Conservation (phyloP, 2,113 vertebrate genomes). For the Xenotilapia caudafasciata region DNA sequence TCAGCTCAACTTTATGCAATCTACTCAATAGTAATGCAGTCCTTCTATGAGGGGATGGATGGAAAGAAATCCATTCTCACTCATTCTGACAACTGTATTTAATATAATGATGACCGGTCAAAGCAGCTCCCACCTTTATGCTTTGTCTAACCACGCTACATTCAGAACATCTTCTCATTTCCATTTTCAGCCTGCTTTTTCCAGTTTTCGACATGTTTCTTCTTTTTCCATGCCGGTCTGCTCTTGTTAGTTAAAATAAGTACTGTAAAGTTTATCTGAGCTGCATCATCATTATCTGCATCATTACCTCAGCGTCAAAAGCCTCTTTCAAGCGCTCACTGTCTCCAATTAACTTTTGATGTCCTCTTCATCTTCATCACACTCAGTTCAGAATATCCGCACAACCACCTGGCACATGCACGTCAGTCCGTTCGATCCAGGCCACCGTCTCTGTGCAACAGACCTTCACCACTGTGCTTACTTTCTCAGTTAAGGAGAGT, state of each 20-base stretch:
- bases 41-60: neutral
- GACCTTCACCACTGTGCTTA: neutral
- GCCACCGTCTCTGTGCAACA: neutral
- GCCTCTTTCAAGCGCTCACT: neutral
- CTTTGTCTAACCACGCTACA: neutral
- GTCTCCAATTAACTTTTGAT: neutral
- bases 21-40: neutral
- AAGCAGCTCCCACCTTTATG: neutral
- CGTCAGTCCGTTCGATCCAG: neutral
- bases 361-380: neutral
- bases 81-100: neutral
- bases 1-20: neutral
- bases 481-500: neutral
- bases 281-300: neutral
- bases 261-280: neutral
- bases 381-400: neutral
- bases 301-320: neutral
- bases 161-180: neutral
- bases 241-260: neutral
- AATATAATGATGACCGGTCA: neutral
- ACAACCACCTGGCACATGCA: neutral
- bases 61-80: neutral
- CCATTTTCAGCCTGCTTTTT: neutral
- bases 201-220: neutral
- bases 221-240: neutral